Evolutionary conservation across 2,113 vertebrate species (phyloP), one percentile per base, ranked within the genome.

Genomic region (Siniperca chuatsi): DNA sequence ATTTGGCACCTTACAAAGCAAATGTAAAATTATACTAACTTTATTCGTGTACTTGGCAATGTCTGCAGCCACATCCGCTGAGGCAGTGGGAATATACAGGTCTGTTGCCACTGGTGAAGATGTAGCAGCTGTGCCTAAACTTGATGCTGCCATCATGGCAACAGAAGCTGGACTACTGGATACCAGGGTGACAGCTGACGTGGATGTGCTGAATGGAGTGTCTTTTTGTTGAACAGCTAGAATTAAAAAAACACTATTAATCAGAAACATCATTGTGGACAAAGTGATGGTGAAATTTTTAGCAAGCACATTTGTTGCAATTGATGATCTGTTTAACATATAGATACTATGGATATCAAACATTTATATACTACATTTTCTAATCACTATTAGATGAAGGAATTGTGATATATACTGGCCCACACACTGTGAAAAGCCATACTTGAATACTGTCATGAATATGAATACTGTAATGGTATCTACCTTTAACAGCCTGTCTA

Each of bases 11-110:
- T 25, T 8, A 61, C 13, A 68, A 46, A 62, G 48, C 11, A 42
- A 79, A 66, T 21, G 13, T 9, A 11, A 72, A 46, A 46, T 23
- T 5, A 23, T 42, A 86, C 95, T 97, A 93, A 99, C 98, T 96
- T 99, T 99, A 95, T 96, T 98, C 10, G 98, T 99, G 37, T 99
- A 99, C 90, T 99, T 99, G 89, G 98, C 98, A 35, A 99, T 99
- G 84, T 99, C 98, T 20, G 98, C 98, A 55, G 98, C 98, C 3
- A 98, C 97, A 20, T 99, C 98, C 1, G 98, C 98, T 1, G 98
- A 99, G 64, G 97, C 97, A 0, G 97, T 98, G 87, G 98, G 97
- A 52, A 99, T 98, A 78, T 97, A 97, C 81, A 97, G 86, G 84
- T 99, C 98, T 60, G 91, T 90, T 29, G 91, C 61, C 35, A 81